Conservation (phyloP, 2,113 vertebrate genomes). For the Zapornia atra region DNA sequence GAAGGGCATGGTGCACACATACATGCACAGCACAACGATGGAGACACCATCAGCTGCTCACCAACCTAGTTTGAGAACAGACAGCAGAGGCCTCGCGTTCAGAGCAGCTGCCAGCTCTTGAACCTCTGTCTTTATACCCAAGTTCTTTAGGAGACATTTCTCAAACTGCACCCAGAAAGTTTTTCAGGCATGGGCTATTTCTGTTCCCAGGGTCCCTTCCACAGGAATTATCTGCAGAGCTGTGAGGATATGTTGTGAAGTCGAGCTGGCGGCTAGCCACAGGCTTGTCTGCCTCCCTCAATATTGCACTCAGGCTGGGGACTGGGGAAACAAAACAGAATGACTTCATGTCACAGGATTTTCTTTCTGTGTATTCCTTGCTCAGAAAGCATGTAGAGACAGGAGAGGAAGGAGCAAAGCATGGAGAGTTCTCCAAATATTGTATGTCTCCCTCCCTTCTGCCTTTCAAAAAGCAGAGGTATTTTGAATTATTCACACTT, state of each 20-base stretch:
- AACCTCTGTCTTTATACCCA: neutral
- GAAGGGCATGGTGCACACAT: neutral
- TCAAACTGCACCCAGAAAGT: neutral
- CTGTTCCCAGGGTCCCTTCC: slow-evolving; percentile 4
- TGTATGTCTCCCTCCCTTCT: neutral
- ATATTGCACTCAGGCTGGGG: neutral
- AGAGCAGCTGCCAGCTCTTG: neutral
- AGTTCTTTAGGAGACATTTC: neutral
- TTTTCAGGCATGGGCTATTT: neutral
- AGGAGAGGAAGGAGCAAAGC: neutral
- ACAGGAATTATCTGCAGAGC: neutral
- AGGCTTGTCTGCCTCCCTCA: neutral
- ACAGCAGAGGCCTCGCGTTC: neutral
- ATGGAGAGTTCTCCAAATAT: neutral
- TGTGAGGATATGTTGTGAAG: neutral
- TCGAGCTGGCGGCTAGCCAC: neutral
- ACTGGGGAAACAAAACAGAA: neutral
- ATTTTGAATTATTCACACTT: neutral
- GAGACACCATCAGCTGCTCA: neutral
- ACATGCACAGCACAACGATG: neutral
- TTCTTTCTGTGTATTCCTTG: neutral
- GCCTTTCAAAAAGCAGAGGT: rapidly evolving
- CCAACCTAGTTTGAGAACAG: neutral
- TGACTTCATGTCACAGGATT: neutral
- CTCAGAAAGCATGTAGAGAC: neutral